A percentile compares a stretch with the other conserved stretches of the same genome.
phyloP scores from a whole-genome alignment of 2,888 invertebrate genomes.

The Caenorhabditis plicata region DNA sequence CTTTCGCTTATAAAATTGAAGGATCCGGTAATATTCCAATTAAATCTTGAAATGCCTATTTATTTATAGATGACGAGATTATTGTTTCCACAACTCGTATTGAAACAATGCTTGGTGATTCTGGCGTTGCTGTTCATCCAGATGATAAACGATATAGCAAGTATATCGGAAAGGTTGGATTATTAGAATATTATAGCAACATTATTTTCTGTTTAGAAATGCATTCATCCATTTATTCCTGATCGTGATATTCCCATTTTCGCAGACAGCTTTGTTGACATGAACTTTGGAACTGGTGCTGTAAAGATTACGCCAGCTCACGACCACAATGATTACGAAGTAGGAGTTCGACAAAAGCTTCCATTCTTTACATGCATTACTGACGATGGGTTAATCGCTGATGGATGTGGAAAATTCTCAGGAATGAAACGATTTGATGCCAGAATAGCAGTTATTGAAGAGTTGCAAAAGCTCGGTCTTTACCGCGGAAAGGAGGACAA shows the following conservation, averaged over 20 bases:
- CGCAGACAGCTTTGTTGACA: slow-evolving; percentile 89
- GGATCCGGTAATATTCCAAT: slow-evolving; percentile 35
- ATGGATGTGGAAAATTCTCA: slow-evolving; percentile 54
- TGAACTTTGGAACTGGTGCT: slow-evolving; percentile 92
- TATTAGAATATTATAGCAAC: no score
- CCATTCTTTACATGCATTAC: slow-evolving; percentile 85
- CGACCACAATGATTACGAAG: slow-evolving; percentile 93
- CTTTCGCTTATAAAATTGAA: slow-evolving; percentile 85
- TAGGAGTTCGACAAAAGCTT: slow-evolving; percentile 82
- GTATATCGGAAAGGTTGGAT: slow-evolving; percentile 64
- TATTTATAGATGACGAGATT: slow-evolving; percentile 75
- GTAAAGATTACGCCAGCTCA: slow-evolving; percentile 99
- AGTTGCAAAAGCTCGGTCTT: slow-evolving; percentile 75
- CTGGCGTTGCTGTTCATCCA: slow-evolving; percentile 96
- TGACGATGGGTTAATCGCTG: slow-evolving; percentile 82
- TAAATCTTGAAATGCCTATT: not conserved
- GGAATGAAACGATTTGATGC: slow-evolving; percentile 53
- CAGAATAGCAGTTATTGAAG: slow-evolving; percentile 76
- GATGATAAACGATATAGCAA: slow-evolving; percentile 77
- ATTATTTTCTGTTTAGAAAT: no score
- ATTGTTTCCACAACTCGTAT: slow-evolving; percentile 94
- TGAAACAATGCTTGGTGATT: slow-evolving; percentile 96
- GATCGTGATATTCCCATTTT: slow-evolving; percentile 82
- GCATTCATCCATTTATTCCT: slow-evolving; percentile 82
- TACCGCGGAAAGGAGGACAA: slow-evolving; percentile 83